Evolutionary conservation across 2,797 vertebrate species (phyloP).

Genomic region (Anguilla pacifica): DNA sequence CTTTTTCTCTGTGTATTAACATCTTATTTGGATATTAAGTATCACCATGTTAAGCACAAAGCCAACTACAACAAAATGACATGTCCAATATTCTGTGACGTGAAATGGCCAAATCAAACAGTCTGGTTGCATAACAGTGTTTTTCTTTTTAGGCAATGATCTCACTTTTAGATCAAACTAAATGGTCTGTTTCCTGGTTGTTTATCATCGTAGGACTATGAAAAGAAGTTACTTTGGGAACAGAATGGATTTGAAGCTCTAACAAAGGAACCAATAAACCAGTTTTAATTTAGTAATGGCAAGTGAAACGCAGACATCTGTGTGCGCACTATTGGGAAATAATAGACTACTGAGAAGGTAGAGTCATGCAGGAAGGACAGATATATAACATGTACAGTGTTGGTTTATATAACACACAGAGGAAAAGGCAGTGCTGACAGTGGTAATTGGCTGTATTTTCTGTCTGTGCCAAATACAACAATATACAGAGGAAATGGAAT

Average conservation of each 20-base stretch:
- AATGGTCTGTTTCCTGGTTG: background rate
- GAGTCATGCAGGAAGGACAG: background rate
- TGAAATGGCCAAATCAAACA: conserved; percentile 21
- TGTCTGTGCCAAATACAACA: background rate
- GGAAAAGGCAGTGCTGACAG: background rate
- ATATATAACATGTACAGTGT: background rate
- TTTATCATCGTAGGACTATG: conserved; percentile 9
- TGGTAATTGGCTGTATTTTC: background rate
- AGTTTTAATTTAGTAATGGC: conserved; percentile 1
- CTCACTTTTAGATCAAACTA: conserved; percentile 21
- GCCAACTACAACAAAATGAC: conserved; percentile 22
- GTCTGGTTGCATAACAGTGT: conserved; percentile 24
- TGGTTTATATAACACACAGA: background rate
- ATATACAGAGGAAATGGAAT: background rate
- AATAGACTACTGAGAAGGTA: background rate
- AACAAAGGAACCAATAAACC: background rate
- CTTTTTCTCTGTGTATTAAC: background rate
- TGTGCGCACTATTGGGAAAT: background rate
- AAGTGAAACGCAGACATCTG: background rate
- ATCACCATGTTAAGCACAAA: background rate
- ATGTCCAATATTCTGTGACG: background rate
- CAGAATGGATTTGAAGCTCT: background rate
- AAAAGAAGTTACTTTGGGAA: conserved; percentile 20
- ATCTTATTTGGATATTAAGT: conserved; percentile 21
- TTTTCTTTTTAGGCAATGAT: conserved; percentile 25